These are phyloP conservation scores for Aphelenchoides fujianensis DNA, from an alignment of 1,140 invertebrate genomes.

Conservation along the genomic window DNA sequence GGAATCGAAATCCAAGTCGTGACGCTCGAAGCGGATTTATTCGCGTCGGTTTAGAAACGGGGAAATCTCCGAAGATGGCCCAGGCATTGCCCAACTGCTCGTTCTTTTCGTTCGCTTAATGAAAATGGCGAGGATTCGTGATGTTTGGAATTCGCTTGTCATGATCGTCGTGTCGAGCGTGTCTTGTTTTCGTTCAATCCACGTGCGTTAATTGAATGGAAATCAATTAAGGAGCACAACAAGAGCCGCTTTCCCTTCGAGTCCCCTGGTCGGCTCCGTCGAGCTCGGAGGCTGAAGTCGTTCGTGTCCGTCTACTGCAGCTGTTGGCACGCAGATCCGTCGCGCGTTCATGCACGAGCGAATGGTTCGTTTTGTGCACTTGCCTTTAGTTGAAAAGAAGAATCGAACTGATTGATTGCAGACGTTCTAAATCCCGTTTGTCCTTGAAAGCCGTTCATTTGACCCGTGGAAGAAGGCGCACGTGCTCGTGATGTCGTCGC, in stretches of 20 bases:
- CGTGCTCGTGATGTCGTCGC: not conserved
- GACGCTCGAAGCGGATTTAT: too few species aligned
- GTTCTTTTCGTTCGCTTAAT: too few species aligned
- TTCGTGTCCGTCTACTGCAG: constrained; percentile 1
- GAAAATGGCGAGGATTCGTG: too few species aligned
- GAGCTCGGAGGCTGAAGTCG: not conserved
- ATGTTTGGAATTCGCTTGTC: not conserved
- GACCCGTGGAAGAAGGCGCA: not conserved
- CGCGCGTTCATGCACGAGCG: not conserved
- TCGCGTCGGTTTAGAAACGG: too few species aligned
- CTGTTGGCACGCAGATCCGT: not conserved
- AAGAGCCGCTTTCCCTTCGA: not conserved
- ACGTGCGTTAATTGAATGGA: not conserved
- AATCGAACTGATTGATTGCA: not conserved
- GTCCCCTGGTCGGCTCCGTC: not conserved
- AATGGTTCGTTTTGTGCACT: not conserved
- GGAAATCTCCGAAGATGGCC: too few species aligned
- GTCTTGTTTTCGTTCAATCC: not conserved
- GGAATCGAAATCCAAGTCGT: too few species aligned
- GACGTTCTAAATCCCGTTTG: not conserved
- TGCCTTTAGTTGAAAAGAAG: not conserved
- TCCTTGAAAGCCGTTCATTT: too few species aligned
- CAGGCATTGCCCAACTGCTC: too few species aligned
- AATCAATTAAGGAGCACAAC: not conserved
- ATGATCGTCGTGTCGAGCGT: not conserved